Percentiles rank a stretch among this genome's conserved stretches.
Evolutionary conservation across 1,140 invertebrate species (phyloP).

Genomic region (Diploscapter pachys): DNA sequence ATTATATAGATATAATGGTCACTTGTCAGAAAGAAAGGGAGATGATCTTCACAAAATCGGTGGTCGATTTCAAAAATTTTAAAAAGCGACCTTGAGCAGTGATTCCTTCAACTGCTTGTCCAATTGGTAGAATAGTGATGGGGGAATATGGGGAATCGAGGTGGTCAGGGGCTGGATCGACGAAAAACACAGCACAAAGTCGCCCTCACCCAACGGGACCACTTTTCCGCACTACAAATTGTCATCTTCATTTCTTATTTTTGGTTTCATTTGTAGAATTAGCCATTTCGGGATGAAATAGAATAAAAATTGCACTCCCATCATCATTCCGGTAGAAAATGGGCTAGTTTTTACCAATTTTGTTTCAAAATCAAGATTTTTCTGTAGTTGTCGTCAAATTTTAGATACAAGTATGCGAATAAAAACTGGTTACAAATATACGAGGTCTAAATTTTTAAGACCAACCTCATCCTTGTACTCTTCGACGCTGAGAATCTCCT

Average conservation of each 20-base stretch:
- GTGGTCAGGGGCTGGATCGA: constrained; percentile 22
- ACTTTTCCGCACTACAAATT: background rate
- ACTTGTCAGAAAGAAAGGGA: no score
- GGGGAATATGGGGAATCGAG: constrained; percentile 29
- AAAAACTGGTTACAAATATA: no score
- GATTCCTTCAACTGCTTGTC: constrained; percentile 1
- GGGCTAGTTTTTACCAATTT: constrained; percentile 24
- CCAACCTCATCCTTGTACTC: constrained; percentile 42
- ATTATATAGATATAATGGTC: no score
- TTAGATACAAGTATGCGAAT: background rate
- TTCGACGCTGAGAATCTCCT: constrained; percentile 37
- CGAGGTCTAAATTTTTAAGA: background rate
- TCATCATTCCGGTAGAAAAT: background rate
- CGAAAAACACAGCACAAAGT: constrained; percentile 22
- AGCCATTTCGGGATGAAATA: background rate
- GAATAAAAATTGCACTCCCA: background rate
- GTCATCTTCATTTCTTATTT: background rate
- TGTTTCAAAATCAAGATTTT: constrained; percentile 37
- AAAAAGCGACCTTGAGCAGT: no score
- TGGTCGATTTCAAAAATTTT: no score
- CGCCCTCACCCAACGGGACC: constrained; percentile 1
- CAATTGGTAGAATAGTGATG: constrained; percentile 3
- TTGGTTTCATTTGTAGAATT: background rate
- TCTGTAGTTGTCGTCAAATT: constrained; percentile 6
- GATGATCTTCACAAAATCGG: no score